Conservation (phyloP, 2,797 vertebrate species). For the Caiman crocodilus region DNA sequence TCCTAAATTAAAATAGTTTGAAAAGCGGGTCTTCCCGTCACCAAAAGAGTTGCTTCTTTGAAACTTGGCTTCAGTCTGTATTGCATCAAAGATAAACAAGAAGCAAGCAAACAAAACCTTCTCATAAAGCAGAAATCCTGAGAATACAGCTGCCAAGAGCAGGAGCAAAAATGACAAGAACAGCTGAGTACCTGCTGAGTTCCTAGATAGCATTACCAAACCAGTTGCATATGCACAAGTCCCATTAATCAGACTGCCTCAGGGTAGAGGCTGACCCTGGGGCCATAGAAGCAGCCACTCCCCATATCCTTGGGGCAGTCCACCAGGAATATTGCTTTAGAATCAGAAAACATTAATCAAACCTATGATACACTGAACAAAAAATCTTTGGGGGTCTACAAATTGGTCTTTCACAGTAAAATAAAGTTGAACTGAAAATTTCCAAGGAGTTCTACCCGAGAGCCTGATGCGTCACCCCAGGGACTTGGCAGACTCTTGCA, state of each 20-base stretch:
- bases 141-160: background rate
- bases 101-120: background rate
- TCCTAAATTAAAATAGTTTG: too few relatives aligned
- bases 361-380: too few relatives aligned
- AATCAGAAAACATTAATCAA: background rate
- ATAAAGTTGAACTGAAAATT: background rate
- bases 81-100: too few relatives aligned
- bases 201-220: background rate
- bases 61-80: too few relatives aligned
- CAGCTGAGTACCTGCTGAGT: background rate
- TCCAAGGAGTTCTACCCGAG: background rate
- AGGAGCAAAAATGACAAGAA: accelerated
- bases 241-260: background rate
- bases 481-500: background rate
- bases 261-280: too few relatives aligned
- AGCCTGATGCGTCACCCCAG: background rate
- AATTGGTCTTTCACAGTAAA: background rate
- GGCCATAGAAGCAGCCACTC: background rate
- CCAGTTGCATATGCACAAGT: accelerated
- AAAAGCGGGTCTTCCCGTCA: too few relatives aligned
- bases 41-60: too few relatives aligned
- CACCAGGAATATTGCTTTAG: accelerated
- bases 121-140: background rate
- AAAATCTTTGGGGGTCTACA: too few relatives aligned
- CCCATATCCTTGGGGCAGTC: accelerated